Conservation (phyloP, 2,113 vertebrate species). For the Leptobrachium leishanense region DNA sequence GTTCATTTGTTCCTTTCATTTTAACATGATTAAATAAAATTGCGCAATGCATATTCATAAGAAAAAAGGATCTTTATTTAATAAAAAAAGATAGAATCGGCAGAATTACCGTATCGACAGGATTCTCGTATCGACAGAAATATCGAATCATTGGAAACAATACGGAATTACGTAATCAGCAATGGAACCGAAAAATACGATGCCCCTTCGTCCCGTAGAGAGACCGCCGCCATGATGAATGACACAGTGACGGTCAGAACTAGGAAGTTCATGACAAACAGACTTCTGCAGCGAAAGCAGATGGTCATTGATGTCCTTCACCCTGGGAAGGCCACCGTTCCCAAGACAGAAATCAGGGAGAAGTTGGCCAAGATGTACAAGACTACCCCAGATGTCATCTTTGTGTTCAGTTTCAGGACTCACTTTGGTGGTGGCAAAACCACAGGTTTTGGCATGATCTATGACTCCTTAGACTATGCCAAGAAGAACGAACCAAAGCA, state of each 20-base stretch:
- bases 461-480: constrained; percentile 94
- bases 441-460: constrained; percentile 97
- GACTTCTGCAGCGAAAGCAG: constrained; percentile 96
- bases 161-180: no score
- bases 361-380: constrained; percentile 99
- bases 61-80: no score
- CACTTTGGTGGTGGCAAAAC: constrained; percentile 98
- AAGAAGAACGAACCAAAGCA: constrained; percentile 99
- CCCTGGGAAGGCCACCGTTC: constrained; percentile 95
- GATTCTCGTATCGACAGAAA: no score
- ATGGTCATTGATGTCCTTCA: constrained; percentile 98
- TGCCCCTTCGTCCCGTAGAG: no score
- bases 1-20: no score
- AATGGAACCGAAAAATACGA: no score
- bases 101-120: no score
- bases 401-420: constrained; percentile 96
- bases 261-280: constrained; percentile 98
- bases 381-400: constrained; percentile 96
- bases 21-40: no score
- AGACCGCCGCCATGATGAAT: no score
- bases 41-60: no score
- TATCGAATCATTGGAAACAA: no score
- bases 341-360: constrained; percentile 97
- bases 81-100: no score
- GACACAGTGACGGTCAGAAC: constrained; percentile 96